Conservation (phyloP, 2,888 invertebrate genomes). For the Nomada flava region DNA sequence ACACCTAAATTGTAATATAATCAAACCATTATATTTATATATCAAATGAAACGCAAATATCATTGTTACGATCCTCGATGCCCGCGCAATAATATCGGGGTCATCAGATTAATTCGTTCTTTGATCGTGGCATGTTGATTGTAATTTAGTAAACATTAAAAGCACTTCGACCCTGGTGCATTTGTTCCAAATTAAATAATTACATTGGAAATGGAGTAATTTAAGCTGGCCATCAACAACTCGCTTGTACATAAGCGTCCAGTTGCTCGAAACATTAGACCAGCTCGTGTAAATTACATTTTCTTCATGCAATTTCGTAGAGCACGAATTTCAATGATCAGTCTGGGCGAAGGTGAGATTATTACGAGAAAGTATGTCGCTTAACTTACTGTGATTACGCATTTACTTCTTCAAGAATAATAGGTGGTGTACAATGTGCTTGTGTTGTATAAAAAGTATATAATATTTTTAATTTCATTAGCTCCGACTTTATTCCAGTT, state of each 20-base stretch:
- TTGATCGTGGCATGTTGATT: neutral
- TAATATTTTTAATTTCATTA: neutral
- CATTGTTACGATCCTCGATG: neutral
- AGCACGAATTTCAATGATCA: slow-evolving; percentile 17
- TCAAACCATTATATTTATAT: neutral
- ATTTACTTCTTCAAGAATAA: too few relatives aligned
- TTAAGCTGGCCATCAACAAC: slow-evolving; percentile 8
- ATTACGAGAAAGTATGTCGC: neutral
- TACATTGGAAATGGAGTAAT: slow-evolving; percentile 12
- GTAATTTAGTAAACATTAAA: neutral
- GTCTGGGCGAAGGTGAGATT: slow-evolving; percentile 8
- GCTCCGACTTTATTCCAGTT: neutral
- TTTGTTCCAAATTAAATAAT: neutral
- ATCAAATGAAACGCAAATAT: neutral
- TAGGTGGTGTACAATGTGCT: too few relatives aligned
- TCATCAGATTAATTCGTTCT: neutral
- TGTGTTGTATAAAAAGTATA: too few relatives aligned
- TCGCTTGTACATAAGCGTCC: neutral
- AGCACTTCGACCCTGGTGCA: neutral
- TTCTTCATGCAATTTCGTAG: neutral
- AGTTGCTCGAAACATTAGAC: slow-evolving; percentile 7
- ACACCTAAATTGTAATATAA: too few relatives aligned
- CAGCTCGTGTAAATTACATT: neutral
- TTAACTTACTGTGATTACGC: neutral
- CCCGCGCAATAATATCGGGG: neutral